Evolutionary conservation across 2,888 invertebrate species (phyloP), one percentile per base, ranked within the genome.

Genomic region (Trachelus iudaicus): DNA sequence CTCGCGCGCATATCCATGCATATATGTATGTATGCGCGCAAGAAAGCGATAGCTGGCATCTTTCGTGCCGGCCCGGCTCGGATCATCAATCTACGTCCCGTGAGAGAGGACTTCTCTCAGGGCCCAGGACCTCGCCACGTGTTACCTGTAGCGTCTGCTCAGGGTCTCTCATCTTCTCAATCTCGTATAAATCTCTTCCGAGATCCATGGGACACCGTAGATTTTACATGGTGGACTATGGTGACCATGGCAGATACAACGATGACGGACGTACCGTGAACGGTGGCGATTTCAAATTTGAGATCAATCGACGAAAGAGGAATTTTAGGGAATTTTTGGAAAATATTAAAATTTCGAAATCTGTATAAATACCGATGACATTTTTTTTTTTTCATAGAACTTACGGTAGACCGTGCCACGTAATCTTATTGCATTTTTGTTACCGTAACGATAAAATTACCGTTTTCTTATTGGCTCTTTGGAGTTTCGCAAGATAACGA

Each of bases 61-160:
- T 80, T 77, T 79, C 73, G 79, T 79, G 82, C 75, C 78, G 75
- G 81, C 81, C 80, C 80, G 81, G 23, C 56, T 80, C 75, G 81
- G 84, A 85, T 85, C 87, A 87, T 87, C 85, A 85, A 87, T 87
- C 87, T 86, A 84, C 81, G 87, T 87, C 87, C 75, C 79, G 56
- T 56, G 56, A 56, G 71, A 34, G 75, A 79, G 82, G 79, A 80
- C 81, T 34, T 23, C 34, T 34, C 69, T 31, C 71, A 56, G 71
- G 71, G 31, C 15, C 71, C 71, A 34, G 71, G 71, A 71, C 69
- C 56, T 56, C 40, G 73, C 68, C 76, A 71, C 77, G 73, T 73
- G 73, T 79, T 73, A 78, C 73, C 75, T 73, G 71, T 69, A 69
- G 34, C 34, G n/a, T 76, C 37, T 34, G 34, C 56, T 35, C 69